These are phyloP conservation scores for Cassiopea xamachana DNA, from an alignment of 30 jellyfish, hydroid and myxozoan species.

Conservation along the genomic window DNA sequence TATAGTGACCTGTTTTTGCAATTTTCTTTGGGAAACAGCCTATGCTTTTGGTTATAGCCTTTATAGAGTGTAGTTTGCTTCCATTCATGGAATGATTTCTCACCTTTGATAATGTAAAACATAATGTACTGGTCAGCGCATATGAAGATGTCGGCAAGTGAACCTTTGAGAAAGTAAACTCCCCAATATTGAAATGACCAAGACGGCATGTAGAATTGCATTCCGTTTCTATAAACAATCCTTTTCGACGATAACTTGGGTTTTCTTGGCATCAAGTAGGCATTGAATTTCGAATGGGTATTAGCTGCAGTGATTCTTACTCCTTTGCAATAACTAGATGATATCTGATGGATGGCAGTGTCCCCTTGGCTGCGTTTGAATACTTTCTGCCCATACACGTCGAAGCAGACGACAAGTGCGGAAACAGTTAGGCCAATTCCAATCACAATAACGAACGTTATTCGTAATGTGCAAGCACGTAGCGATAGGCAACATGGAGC, in stretches of 20 bases:
- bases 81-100: slow-evolving; percentile 73
- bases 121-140: slow-evolving; percentile 90
- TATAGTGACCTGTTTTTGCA: slow-evolving; percentile 46
- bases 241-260: slow-evolving; percentile 57
- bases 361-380: slow-evolving; percentile 51
- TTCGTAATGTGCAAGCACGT: slow-evolving; percentile 37
- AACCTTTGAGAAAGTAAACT: slow-evolving; percentile 69
- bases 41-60: slow-evolving; percentile 37
- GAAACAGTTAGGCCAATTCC: slow-evolving; percentile 53
- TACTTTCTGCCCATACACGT: slow-evolving; percentile 31
- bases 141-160: slow-evolving; percentile 60
- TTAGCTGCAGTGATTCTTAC: slow-evolving; percentile 12
- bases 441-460: slow-evolving; percentile 33
- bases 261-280: slow-evolving; percentile 27
- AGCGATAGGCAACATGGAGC: slow-evolving; percentile 14
- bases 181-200: slow-evolving; percentile 94
- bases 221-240: slow-evolving; percentile 36
- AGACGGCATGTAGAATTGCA: slow-evolving; percentile 73
- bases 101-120: slow-evolving; percentile 81
- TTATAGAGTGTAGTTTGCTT: slow-evolving; percentile 63
- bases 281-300: slow-evolving; percentile 13
- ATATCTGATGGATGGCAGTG: neutral
- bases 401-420: slow-evolving; percentile 58
- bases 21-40: slow-evolving; percentile 67
- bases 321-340: slow-evolving; percentile 60